Percentiles rank a stretch among this genome's conserved stretches.
Conservation (phyloP, 2,888 invertebrate genomes). For the Agonopterix alstromeriana region DNA sequence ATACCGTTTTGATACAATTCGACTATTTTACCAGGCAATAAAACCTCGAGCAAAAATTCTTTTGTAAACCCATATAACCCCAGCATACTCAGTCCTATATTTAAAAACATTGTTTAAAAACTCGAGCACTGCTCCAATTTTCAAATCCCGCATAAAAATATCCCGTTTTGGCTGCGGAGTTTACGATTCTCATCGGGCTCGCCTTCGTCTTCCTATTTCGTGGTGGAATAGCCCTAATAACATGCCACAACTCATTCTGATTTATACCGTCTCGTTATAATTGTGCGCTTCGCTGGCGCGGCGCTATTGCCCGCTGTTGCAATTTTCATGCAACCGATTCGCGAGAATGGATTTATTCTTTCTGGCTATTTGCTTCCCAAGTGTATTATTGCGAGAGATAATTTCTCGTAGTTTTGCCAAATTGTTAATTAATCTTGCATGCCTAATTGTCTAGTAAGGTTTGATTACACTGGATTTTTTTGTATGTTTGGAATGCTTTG, state of each 20-base stretch:
- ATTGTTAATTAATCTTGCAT: conserved; percentile 44
- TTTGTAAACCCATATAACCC: no score
- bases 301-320: conserved; percentile 65
- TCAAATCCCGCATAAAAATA: conserved; percentile 19
- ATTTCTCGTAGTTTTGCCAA: conserved; percentile 46
- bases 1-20: no score
- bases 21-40: no score
- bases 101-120: no score
- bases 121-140: conserved; percentile 5
- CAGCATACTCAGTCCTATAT: no score
- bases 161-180: conserved; percentile 32
- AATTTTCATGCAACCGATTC: conserved; percentile 71
- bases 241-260: conserved; percentile 76
- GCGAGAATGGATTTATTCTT: conserved; percentile 67
- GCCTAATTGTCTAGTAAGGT: conserved; percentile 22
- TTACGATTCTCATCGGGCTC: conserved; percentile 54
- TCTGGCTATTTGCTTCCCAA: conserved; percentile 54
- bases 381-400: conserved; percentile 44
- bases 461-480: neutral
- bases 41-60: no score
- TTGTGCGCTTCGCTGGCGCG: conserved; percentile 69
- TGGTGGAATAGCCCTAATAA: conserved; percentile 70
- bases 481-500: conserved; percentile 14
- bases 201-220: conserved; percentile 59
- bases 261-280: conserved; percentile 75